phyloP scores from a whole-genome alignment of 2,113 vertebrate genomes.

The Emydura subglobosa region DNA sequence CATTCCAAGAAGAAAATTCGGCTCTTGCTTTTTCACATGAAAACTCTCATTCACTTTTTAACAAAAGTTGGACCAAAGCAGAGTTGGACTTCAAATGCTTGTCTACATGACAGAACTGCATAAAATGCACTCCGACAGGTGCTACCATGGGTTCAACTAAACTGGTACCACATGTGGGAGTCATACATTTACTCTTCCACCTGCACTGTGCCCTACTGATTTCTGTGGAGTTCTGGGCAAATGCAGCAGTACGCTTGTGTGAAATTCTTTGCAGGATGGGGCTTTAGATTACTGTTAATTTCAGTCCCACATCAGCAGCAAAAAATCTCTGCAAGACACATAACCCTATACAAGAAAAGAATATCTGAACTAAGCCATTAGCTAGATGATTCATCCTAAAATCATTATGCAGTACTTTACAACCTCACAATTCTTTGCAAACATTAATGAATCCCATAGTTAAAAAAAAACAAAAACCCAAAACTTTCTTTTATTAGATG shows the following conservation, averaged over 20 bases:
- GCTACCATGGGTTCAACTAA: background rate
- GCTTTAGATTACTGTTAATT: no score
- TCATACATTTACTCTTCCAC: no score
- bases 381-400: background rate
- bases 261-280: background rate
- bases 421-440: constrained; percentile 3
- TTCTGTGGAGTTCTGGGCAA: background rate
- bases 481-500: background rate
- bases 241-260: background rate
- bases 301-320: background rate
- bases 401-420: constrained; percentile 12
- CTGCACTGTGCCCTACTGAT: no score
- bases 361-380: background rate
- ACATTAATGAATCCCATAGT: constrained; percentile 20
- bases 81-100: background rate
- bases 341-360: background rate
- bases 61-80: accelerated
- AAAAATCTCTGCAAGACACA: accelerated
- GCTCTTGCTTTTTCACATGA: background rate
- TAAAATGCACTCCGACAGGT: background rate
- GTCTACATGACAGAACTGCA: background rate
- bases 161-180: background rate
- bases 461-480: background rate
- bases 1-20: background rate
- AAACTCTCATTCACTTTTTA: background rate